Evolutionary conservation across 2,888 invertebrate genomes (phyloP), one percentile per base, ranked within the genome.

Genomic region (Apoda limacodes): DNA sequence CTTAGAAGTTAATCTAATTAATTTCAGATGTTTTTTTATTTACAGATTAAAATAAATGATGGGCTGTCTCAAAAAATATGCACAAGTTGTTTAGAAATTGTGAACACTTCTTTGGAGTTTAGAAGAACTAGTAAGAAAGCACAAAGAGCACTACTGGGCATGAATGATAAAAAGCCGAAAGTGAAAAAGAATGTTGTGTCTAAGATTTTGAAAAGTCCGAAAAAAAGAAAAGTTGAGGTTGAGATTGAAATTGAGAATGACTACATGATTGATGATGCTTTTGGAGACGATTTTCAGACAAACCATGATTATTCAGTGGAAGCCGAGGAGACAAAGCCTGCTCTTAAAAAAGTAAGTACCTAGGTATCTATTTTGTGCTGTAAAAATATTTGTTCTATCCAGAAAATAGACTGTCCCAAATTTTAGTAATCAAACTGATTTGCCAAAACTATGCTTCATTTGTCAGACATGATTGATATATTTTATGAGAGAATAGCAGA

Each of bases 11-110:
- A 13, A 5, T 11, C 3, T 24, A 33, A 28, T 5, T 4, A 21
- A 17, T 14, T 13, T 10, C 13, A 13, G 6, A 5, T n/a, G 19
- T 13, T 15, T 11, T 25, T 6, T 17, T 7, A 17, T 6, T 55
- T 57, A 2, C 49, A 72, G 72, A 70, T 74, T 7, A 67, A 53
- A 51, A 42, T 45, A 24, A 52, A 71, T 9, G 74, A 74, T 35
- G 67, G 71, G 0, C 35, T 74, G 0, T 66, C 74, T 1, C 72
- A 74, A 39, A 61, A 60, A 35, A 71, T 74, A n/a, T 74, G 74
- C 30, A 30, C 46, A 0, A 40, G 43, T 4, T 74, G 74, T 22
- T 31, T 60, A 17, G 51, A 61, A 6, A 42, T 43, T 0, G 45
- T 70, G 36, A 57, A 62, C 21, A 31, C 39, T 1, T 59, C 59